A percentile compares a stretch with the other conserved stretches of the same genome.
Evolutionary conservation across 2,888 invertebrate genomes (phyloP).

Genomic region (Coremacera marginata): DNA sequence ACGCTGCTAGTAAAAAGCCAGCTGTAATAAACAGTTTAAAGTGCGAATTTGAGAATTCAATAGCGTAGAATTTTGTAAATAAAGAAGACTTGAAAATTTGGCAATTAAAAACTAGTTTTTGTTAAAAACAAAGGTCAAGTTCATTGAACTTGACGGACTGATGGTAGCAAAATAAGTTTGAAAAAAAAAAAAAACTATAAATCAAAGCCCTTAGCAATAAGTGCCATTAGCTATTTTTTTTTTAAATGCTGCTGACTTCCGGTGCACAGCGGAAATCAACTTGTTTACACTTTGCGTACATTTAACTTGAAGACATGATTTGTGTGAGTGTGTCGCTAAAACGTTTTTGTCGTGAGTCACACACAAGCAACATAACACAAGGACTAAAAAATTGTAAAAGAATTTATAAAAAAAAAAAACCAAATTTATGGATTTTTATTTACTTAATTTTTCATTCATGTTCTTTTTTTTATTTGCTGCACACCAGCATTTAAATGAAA

Average conservation of each 20-base stretch:
- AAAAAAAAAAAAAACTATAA: not conserved
- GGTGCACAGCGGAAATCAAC: constrained; percentile 27
- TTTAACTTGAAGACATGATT: constrained; percentile 7
- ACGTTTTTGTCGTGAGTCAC: constrained; percentile 18
- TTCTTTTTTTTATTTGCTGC: not conserved
- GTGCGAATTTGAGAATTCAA: not conserved
- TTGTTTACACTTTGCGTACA: not conserved
- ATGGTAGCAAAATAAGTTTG: not conserved
- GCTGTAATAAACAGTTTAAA: not conserved
- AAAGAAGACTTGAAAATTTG: not conserved
- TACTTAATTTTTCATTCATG: not conserved
- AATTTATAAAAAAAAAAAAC: not conserved
- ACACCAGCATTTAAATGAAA: too few species aligned
- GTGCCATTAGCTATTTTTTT: not conserved
- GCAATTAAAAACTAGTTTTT: not conserved
- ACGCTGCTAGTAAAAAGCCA: not conserved
- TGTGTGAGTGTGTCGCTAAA: constrained; percentile 20
- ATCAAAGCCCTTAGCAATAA: constrained; percentile 1
- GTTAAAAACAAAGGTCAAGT: not conserved
- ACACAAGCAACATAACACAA: not conserved
- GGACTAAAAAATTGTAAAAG: not conserved
- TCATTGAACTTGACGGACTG: not conserved
- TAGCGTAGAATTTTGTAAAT: too few species aligned
- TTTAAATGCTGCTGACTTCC: constrained; percentile 7
- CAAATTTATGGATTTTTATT: constrained; percentile 19